Conservation (phyloP, 2,113 vertebrate genomes). For the Vulpes ferrilata region DNA sequence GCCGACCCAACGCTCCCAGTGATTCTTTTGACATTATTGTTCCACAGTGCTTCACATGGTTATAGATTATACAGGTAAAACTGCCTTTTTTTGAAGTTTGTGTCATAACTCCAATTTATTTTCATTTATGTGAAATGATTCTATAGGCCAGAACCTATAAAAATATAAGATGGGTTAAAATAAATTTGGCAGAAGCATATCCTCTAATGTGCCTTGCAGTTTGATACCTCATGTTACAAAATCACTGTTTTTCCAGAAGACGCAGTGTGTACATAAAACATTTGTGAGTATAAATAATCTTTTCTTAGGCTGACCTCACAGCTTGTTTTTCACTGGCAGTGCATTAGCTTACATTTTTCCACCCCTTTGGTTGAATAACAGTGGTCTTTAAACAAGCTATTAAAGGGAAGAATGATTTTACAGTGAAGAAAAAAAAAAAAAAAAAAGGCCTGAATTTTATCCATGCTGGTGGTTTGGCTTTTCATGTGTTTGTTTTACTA, state of each 20-base stretch:
- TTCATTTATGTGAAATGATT: conserved; percentile 5
- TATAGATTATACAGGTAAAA: not conserved
- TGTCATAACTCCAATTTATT: conserved; percentile 31
- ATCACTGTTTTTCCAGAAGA: conserved; percentile 70
- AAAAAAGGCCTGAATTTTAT: conserved; percentile 55
- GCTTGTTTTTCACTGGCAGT: conserved; percentile 61
- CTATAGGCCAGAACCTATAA: conserved; percentile 31
- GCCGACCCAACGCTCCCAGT: not conserved
- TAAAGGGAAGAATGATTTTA: conserved; percentile 72
- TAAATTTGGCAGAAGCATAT: conserved; percentile 56
- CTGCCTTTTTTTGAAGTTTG: conserved; percentile 45
- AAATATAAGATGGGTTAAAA: conserved; percentile 65
- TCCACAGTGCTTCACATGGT: not conserved
- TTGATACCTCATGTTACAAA: conserved; percentile 59
- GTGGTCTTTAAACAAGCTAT: conserved; percentile 67
- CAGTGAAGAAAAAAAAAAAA: conserved; percentile 50
- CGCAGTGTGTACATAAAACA: conserved; percentile 62
- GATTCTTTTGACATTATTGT: conserved; percentile 53
- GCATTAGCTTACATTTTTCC: conserved; percentile 39
- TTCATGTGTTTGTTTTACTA: conserved; percentile 52
- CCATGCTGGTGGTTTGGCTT: conserved; percentile 40
- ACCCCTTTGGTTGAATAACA: conserved; percentile 64
- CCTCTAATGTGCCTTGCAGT: conserved; percentile 47
- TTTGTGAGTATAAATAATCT: conserved; percentile 64
- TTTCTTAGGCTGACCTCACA: conserved; percentile 58